Evolutionary conservation across 2,113 vertebrate genomes (phyloP), one percentile per base, ranked within the genome.

Genomic region (Thalassarche chlororhynchos): DNA sequence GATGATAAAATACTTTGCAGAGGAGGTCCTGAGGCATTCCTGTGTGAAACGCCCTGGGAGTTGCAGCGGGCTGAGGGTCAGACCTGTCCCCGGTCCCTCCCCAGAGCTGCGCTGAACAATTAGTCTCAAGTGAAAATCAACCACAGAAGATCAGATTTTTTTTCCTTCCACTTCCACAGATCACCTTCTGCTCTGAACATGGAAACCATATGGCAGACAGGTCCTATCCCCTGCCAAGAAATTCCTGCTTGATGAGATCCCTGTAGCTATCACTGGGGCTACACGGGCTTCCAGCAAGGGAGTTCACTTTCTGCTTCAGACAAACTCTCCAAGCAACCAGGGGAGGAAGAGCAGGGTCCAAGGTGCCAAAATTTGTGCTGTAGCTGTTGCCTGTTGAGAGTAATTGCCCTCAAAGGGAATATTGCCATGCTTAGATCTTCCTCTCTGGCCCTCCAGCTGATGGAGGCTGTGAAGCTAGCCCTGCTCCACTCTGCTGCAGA

Each of bases 151-250:
- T 82, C 57, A 79, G 40, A 26, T 47, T 12, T 85, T 80, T 89
- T 29, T 61, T 34, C 54, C 76, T 93, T 95, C 90, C 92, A 90
- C 88, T 91, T 96, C 91, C 94, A 95, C 93, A 96, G 93, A 96
- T 97, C 95, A 96, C 97, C 97, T 97, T 97, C 96, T 97, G 96
- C 96, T 96, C 96, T 29, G 72, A 97, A 96, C 97, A 96, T 97
- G 91, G 95, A 96, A 97, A 97, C 95, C 97, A 97, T 96, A 96
- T 97, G 97, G 97, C 95, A 96, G 97, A 97, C 97, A 97, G 96
- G 97, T 96, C 94, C 97, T 86, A 74, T 91, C 89, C 94, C 90
- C 93, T 96, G 96, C 97, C 97, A 97, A 96, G 97, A 97, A 96
- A 96, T 97, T 97, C 96, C 93, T 97, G 92, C 95, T 96, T 96